These are phyloP conservation scores for Cinclus mexicanus DNA, from an alignment of 2,113 vertebrate species.

Conservation along the genomic window DNA sequence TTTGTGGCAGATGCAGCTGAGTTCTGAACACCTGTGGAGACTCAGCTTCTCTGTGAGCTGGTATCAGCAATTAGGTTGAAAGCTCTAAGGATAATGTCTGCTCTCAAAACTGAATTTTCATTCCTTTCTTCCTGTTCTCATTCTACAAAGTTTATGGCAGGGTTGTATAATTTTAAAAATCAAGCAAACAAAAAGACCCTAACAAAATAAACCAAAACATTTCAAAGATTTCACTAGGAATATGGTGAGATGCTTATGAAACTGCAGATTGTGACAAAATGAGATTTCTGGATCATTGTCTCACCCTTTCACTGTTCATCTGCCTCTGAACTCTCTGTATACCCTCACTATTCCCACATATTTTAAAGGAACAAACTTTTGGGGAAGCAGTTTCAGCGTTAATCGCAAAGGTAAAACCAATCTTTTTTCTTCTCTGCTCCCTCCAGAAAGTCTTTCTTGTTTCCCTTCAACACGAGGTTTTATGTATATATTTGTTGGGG, in stretches of 20 bases:
- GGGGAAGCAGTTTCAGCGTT: background rate
- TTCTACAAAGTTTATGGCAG: background rate
- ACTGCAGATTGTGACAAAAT: background rate
- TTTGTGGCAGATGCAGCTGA: background rate
- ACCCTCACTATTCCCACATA: background rate
- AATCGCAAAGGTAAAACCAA: background rate
- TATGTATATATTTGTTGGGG: background rate
- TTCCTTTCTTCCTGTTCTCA: background rate
- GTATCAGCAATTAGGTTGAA: background rate
- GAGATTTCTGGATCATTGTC: background rate
- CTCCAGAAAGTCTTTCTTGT: background rate
- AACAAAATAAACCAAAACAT: too few species aligned
- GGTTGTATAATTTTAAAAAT: background rate
- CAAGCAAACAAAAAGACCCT: too few species aligned
- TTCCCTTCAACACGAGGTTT: background rate
- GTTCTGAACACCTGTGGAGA: background rate
- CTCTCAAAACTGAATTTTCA: background rate
- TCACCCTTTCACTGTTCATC: background rate
- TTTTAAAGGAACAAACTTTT: background rate
- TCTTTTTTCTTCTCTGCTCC: background rate
- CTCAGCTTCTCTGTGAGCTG: background rate
- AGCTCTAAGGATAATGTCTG: background rate
- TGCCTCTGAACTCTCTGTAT: background rate
- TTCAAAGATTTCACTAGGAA: background rate
- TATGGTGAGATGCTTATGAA: background rate